Evolutionary conservation across 2,113 vertebrate species (phyloP), one percentile per base, ranked within the genome.

Genomic region (Gambusia affinis): DNA sequence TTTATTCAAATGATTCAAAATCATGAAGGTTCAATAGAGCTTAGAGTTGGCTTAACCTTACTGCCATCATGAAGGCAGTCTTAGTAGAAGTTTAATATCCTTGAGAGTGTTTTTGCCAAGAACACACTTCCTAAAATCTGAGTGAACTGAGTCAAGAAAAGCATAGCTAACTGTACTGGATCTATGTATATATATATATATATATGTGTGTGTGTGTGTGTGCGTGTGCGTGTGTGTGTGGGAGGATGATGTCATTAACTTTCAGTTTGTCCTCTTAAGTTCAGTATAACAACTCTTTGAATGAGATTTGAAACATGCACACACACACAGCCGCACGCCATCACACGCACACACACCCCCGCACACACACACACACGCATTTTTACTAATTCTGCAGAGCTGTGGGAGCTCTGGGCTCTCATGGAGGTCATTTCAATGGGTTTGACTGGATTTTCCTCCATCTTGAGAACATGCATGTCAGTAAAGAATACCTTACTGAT

Each of bases 121-220:
- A 87, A 54, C 70, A 47, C 67, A 76, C 84, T 86, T 88, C 87
- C 84, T 76, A 78, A 85, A 87, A 82, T 60, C 27, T 19, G 71
- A 63, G 72, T 35, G 54, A 63, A 68, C 47, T 37, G 54, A 39
- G 84, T 87, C 92, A 91, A 92, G 68, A 88, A 90, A 88, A 91
- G 76, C 84, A 76, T 22, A 62, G 74, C 74, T 73, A 75, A 79
- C 44, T 47, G 44, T 76, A 68, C 60, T 78, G 67, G 65, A 81
- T 74, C 69, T 72, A 75, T 75, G 10, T 35, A 10, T 7, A 6
- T 33, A 7, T 33, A 5, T 33, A 33, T 33, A 33, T 33, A 33
- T 33, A 33, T 6, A 33, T 33, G 7, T 7, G 7, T 33, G 7
- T 27, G 27, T 37, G 12, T 37, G 10, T 1, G 22, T 64, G 57